Percentiles rank a stretch among this genome's conserved stretches.
These are phyloP conservation scores for Eira barbara DNA, from an alignment of 2,113 vertebrate genomes.

Conservation along the genomic window DNA sequence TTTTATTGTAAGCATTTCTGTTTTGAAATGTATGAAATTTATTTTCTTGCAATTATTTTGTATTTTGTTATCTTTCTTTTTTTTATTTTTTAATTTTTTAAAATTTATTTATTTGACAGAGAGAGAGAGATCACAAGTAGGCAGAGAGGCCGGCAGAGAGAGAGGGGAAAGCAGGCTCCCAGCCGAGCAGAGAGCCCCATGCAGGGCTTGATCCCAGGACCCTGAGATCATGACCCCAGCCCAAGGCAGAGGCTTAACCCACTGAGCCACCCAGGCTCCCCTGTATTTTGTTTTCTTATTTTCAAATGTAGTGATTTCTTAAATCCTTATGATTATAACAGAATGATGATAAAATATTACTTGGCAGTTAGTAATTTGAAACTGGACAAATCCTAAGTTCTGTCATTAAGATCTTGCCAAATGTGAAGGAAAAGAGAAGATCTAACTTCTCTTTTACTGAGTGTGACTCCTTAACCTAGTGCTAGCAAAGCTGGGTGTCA, in stretches of 20 bases:
- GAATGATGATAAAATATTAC: not conserved
- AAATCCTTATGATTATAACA: not conserved
- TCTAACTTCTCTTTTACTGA: not conserved
- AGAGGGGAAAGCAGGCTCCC: too few relatives aligned
- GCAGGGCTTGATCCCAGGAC: too few relatives aligned
- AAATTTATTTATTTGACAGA: too few relatives aligned
- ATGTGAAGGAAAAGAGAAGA: not conserved
- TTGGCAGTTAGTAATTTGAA: conserved; percentile 21
- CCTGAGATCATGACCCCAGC: too few relatives aligned
- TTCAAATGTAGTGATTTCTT: not conserved
- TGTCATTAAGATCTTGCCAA: not conserved
- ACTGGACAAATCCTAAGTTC: not conserved
- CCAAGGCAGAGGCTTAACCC: too few relatives aligned
- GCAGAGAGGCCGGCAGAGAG: too few relatives aligned
- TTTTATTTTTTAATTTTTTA: too few relatives aligned
- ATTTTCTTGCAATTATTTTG: conserved; percentile 2
- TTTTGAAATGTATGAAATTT: not conserved
- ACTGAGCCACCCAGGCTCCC: too few relatives aligned
- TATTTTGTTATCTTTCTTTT: not conserved
- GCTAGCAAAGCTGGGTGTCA: not conserved
- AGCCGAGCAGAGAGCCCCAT: too few relatives aligned
- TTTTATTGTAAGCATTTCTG: conserved; percentile 25
- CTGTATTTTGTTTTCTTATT: not conserved
- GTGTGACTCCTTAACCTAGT: not conserved
- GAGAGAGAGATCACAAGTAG: too few relatives aligned